Evolutionary conservation across 2,888 invertebrate genomes (phyloP).

Genomic region (Antheraea assamensis): DNA sequence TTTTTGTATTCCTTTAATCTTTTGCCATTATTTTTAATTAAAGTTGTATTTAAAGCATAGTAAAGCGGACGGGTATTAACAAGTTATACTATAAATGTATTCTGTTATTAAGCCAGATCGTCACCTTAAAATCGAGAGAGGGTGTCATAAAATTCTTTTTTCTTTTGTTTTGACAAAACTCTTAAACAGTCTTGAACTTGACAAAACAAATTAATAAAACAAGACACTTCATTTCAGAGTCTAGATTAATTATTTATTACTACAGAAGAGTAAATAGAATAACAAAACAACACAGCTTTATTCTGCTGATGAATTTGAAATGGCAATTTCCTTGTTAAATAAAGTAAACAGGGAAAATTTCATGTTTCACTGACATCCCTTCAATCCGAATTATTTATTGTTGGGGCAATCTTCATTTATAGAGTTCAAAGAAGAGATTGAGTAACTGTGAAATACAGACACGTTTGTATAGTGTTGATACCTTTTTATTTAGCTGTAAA

Average conservation of each 20-base stretch:
- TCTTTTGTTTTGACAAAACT: neutral
- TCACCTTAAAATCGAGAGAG: too few species aligned
- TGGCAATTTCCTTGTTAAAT: conserved; percentile 24
- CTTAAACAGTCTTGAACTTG: neutral
- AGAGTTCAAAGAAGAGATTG: conserved; percentile 9
- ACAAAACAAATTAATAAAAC: neutral
- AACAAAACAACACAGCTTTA: conserved; percentile 12
- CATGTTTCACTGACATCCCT: conserved; percentile 19
- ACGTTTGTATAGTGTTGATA: neutral
- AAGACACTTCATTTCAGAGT: neutral
- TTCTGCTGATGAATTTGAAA: conserved; percentile 22
- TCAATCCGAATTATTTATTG: conserved; percentile 18
- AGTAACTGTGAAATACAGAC: neutral
- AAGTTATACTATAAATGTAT: too few species aligned
- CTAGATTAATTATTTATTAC: neutral
- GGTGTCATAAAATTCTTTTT: too few species aligned
- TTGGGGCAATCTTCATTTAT: conserved; percentile 16
- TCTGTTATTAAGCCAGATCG: too few species aligned
- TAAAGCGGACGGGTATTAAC: too few species aligned
- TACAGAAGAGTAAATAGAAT: conserved; percentile 17
- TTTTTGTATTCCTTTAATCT: too few species aligned
- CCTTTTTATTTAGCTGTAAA: neutral
- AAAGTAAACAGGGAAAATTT: conserved; percentile 22
- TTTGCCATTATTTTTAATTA: too few species aligned
- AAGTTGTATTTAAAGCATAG: too few species aligned